phyloP scores from a whole-genome alignment of 2,797 vertebrate species.

The Cynodonichthys magdalenae region DNA sequence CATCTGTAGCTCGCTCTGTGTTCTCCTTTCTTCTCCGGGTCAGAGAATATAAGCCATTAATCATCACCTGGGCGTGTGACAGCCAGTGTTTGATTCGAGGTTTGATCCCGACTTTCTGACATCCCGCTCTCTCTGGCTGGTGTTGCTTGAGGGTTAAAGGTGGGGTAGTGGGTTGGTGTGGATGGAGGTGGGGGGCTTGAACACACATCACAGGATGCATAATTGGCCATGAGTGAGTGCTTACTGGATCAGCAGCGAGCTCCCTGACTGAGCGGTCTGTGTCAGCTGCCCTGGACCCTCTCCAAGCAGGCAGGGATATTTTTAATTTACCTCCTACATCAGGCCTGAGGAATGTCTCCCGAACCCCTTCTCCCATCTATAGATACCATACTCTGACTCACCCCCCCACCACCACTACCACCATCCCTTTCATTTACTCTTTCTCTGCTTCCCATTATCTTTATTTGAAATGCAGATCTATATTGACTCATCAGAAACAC shows the following conservation, averaged over 20 bases:
- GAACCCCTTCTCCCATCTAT: slow-evolving; percentile 79
- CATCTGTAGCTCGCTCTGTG: slow-evolving; percentile 67
- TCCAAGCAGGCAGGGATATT: slow-evolving; percentile 74
- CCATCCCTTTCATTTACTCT: slow-evolving; percentile 78
- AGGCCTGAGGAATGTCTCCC: slow-evolving; percentile 69
- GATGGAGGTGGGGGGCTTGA: slow-evolving; percentile 15
- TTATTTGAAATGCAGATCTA: slow-evolving; percentile 96
- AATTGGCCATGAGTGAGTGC: slow-evolving; percentile 75
- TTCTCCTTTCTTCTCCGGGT: slow-evolving; percentile 74
- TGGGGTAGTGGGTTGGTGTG: slow-evolving; percentile 27
- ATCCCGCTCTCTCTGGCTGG: slow-evolving; percentile 64
- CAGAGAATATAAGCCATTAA: slow-evolving; percentile 84
- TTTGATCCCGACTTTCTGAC: slow-evolving; percentile 73
- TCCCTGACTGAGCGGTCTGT: slow-evolving; percentile 71
- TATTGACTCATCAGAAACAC: slow-evolving; percentile 96
- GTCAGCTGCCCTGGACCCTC: slow-evolving; percentile 66
- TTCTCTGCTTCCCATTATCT: slow-evolving; percentile 94
- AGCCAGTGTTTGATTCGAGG: slow-evolving; percentile 73
- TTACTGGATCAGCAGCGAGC: slow-evolving; percentile 72
- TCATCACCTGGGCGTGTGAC: slow-evolving; percentile 80
- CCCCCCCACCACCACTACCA: not conserved
- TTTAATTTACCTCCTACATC: slow-evolving; percentile 79
- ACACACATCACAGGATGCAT: slow-evolving; percentile 76
- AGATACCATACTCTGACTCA: slow-evolving; percentile 75
- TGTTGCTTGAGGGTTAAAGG: slow-evolving; percentile 67